Evolutionary conservation across 2,797 vertebrate species (phyloP), one percentile per base, ranked within the genome.

Genomic region (Takifugu ocellatus): DNA sequence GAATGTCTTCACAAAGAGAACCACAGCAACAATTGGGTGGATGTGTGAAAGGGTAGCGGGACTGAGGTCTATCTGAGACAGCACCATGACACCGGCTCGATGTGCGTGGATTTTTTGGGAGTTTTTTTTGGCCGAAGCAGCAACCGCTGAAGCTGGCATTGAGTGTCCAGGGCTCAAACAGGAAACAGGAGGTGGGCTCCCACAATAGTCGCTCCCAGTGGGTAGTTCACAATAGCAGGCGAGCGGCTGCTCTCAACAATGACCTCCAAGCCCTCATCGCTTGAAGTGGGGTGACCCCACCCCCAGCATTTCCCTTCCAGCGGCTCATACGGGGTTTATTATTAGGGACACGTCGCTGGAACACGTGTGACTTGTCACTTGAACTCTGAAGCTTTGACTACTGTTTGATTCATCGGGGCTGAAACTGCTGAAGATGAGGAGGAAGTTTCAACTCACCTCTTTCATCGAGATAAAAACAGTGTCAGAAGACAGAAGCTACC

Each of bases 131-230:
- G 84, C 78, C 61, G 24, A 55, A 61, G 64, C 68, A 68, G 54
- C 54, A 26, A 74, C 68, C 46, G 0, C 44, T 11, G 9, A 61
- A 55, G 58, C 72, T 88, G 83, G 85, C 87, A 87, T 56, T 25
- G 75, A 77, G 70, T 81, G 71, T 77, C 68, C 62, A 55, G 59
- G 82, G 71, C 74, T 86, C 74, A 75, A 83, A 81, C 68, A 66
- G 86, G 85, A 90, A 90, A 83, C 79, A 54, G 83, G 82, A 85
- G 83, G 76, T 81, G 68, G 68, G 71, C 64, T 86, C 83, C 79
- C 70, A 90, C 85, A 90, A 91, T 87, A 86, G 84, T 69, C 51
- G 10, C 27, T 87, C 85, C 81, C 81, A 50, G 59, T 70, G 88
- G 79, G 75, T 71, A 52, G 39, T 75, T 73, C 65, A 89, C 87